Conservation (phyloP, 2,797 vertebrate species). For the Forpus xanthops region DNA sequence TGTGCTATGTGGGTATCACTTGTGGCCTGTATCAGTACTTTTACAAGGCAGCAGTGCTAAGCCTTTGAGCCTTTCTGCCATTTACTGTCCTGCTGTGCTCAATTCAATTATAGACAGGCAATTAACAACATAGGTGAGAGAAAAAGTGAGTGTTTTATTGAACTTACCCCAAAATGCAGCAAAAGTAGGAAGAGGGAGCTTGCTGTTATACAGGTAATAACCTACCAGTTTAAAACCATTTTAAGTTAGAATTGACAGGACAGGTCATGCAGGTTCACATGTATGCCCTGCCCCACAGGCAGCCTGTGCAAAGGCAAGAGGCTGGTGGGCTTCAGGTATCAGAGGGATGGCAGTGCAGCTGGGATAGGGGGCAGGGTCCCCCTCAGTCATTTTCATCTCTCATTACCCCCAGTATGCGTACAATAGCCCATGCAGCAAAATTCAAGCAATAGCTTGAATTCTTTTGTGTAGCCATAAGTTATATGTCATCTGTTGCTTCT, state of each 20-base stretch:
- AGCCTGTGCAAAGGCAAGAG: background rate
- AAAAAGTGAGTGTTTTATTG: background rate
- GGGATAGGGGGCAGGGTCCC: background rate
- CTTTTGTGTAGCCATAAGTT: background rate
- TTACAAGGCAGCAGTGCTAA: background rate
- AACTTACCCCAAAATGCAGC: background rate
- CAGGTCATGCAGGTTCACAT: background rate
- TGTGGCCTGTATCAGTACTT: background rate
- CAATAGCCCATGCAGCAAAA: background rate
- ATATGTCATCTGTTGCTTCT: background rate
- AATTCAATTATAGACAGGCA: background rate
- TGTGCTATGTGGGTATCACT: background rate
- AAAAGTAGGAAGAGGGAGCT: background rate
- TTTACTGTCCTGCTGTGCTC: slow-evolving; percentile 30
- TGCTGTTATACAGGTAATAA: background rate
- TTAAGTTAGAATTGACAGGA: background rate
- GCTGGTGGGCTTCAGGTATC: background rate
- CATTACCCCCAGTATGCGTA: fast-evolving
- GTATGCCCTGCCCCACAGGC: background rate
- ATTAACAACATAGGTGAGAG: slow-evolving; percentile 18
- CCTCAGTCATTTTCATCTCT: fast-evolving
- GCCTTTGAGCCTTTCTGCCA: background rate
- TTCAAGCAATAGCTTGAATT: background rate
- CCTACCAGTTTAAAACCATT: background rate
- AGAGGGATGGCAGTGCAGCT: background rate